A percentile compares a stretch with the other conserved stretches of the same genome.
phyloP scores from a whole-genome alignment of 2,888 invertebrate genomes.

The Dryococelus australis region DNA sequence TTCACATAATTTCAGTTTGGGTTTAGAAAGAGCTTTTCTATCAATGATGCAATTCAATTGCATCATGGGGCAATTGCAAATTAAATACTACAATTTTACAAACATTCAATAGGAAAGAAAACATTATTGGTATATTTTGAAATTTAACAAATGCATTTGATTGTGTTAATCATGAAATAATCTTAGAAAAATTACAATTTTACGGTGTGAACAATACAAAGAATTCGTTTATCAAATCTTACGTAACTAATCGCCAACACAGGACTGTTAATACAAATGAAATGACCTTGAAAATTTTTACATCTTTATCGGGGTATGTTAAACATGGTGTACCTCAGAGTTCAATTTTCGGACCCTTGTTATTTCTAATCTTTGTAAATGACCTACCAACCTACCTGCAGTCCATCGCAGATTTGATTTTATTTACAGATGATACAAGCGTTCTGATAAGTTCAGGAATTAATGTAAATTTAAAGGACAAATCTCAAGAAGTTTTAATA shows the following conservation, averaged over 20 bases:
- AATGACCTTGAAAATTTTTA: not conserved
- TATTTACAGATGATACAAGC: no score
- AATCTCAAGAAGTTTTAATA: not conserved
- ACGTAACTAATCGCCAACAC: not conserved
- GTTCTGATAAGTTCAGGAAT: not conserved
- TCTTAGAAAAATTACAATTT: not conserved
- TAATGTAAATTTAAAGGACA: not conserved
- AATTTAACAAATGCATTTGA: conserved; percentile 31
- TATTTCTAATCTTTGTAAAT: not conserved
- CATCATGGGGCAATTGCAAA: no score
- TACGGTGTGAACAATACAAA: not conserved
- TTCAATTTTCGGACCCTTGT: not conserved
- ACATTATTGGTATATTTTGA: not conserved
- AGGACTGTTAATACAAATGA: not conserved
- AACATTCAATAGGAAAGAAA: not conserved
- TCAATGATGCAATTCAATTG: no score
- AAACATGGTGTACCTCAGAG: conserved; percentile 7
- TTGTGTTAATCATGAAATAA: conserved; percentile 29
- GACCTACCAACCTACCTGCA: not conserved
- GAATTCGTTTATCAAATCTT: not conserved
- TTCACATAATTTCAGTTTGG: no score
- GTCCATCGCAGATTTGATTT: no score
- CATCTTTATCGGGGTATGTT: not conserved
- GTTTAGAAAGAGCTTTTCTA: no score
- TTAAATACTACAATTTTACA: no score